Percentiles rank a stretch among this genome's conserved stretches.
Evolutionary conservation across 1,140 invertebrate genomes (phyloP).

Genomic region (Microvelia longipes): DNA sequence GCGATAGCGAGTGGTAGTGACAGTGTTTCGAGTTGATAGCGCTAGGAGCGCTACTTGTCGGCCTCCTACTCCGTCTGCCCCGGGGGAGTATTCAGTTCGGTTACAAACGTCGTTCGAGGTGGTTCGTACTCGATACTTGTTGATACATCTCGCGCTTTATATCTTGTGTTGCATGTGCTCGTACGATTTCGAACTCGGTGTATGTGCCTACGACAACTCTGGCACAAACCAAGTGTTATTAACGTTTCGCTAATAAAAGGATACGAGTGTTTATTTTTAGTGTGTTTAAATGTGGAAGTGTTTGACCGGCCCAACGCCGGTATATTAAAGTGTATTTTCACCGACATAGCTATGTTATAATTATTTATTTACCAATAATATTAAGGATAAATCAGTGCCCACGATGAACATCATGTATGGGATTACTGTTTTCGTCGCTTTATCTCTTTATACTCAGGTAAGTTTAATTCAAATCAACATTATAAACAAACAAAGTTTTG

Average conservation of each 20-base stretch:
- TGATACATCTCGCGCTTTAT: neutral
- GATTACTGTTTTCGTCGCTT: neutral
- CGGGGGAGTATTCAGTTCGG: neutral
- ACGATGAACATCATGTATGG: neutral
- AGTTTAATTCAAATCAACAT: neutral
- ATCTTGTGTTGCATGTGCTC: neutral
- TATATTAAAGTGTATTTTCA: neutral
- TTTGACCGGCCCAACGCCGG: neutral
- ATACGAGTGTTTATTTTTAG: neutral
- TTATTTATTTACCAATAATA: neutral
- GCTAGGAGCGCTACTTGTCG: neutral
- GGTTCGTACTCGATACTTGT: neutral
- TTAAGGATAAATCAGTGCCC: neutral
- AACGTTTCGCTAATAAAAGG: neutral
- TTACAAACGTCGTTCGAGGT: neutral
- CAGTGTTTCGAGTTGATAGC: neutral
- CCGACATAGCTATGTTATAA: neutral
- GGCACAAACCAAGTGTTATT: neutral
- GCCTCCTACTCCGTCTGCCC: neutral
- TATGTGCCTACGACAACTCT: neutral
- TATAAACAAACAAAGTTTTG: neutral
- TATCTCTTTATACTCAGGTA: neutral
- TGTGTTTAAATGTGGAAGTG: neutral
- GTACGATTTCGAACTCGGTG: neutral
- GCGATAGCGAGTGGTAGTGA: too few relatives aligned